phyloP scores from a whole-genome alignment of 2,797 vertebrate genomes.

The Scolopax rusticola region DNA sequence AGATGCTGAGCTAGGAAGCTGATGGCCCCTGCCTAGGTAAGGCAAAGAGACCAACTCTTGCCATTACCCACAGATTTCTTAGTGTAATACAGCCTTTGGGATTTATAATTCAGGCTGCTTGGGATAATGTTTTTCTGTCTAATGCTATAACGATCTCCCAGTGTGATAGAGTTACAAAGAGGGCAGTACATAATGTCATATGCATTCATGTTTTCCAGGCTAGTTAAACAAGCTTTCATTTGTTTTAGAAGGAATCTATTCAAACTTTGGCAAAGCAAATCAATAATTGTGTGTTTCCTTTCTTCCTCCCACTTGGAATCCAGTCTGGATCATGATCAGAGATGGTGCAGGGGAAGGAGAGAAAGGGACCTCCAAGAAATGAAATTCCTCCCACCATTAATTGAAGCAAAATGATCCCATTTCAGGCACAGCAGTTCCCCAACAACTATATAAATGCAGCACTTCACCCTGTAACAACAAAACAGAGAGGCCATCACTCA shows the following conservation, averaged over 20 bases:
- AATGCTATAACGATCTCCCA: not conserved
- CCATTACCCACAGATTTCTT: not conserved
- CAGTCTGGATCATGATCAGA: not conserved
- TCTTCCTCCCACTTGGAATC: conserved; percentile 17
- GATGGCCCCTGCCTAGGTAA: not conserved
- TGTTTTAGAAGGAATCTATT: conserved; percentile 33
- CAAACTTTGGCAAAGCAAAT: conserved; percentile 27
- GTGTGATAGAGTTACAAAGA: not conserved
- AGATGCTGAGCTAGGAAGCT: not conserved
- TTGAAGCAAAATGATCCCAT: not conserved
- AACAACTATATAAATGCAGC: not conserved
- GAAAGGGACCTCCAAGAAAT: not conserved
- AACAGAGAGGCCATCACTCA: not conserved
- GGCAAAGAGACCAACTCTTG: not conserved
- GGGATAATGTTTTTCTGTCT: conserved; percentile 2
- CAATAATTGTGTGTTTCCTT: conserved; percentile 32
- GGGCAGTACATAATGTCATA: not conserved
- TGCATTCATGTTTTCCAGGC: conserved; percentile 26
- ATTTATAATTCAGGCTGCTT: conserved; percentile 24
- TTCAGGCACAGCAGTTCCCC: not conserved
- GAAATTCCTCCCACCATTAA: not conserved
- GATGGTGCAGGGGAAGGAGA: not conserved
- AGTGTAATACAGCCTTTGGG: not conserved
- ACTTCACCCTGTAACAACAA: not conserved
- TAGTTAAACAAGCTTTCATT: conserved; percentile 40